Percentiles rank a stretch among this genome's conserved stretches.
These are phyloP conservation scores for Syndactyla subalaris DNA, from an alignment of 2,797 vertebrate genomes.

Conservation along the genomic window DNA sequence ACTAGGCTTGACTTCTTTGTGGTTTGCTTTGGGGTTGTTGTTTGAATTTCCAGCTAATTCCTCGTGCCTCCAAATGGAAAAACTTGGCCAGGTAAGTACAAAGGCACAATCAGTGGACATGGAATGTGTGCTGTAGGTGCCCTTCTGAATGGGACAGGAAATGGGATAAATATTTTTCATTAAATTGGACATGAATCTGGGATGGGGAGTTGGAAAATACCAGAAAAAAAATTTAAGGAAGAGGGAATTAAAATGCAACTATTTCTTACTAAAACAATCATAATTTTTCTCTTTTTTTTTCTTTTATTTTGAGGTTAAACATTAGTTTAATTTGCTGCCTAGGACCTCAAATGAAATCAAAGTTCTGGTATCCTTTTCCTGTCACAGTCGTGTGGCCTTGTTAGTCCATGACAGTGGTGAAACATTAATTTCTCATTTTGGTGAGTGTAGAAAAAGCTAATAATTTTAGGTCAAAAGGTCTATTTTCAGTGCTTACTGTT, in stretches of 20 bases:
- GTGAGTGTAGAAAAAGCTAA: background rate
- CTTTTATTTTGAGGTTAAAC: background rate
- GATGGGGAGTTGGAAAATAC: background rate
- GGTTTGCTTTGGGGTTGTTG: background rate
- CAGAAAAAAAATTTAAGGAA: background rate
- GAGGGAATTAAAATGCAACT: background rate
- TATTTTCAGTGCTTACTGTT: background rate
- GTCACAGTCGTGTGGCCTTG: background rate
- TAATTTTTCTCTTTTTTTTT: background rate
- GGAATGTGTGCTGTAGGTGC: rapidly evolving
- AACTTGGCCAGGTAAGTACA: background rate
- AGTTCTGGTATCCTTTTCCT: background rate
- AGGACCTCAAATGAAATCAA: background rate
- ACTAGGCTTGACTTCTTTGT: background rate
- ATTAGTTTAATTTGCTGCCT: background rate
- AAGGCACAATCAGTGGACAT: background rate
- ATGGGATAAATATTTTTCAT: background rate
- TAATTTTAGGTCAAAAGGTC: background rate
- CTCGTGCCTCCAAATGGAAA: background rate
- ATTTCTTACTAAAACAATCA: background rate
- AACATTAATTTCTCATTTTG: background rate
- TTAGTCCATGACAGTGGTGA: background rate
- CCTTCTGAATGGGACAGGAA: background rate
- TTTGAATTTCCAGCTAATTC: background rate
- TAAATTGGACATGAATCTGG: background rate